These are phyloP conservation scores for Heliocidaris erythrogramma DNA, from an alignment of 35 echinoderm and acorn worm genomes.

Conservation along the genomic window DNA sequence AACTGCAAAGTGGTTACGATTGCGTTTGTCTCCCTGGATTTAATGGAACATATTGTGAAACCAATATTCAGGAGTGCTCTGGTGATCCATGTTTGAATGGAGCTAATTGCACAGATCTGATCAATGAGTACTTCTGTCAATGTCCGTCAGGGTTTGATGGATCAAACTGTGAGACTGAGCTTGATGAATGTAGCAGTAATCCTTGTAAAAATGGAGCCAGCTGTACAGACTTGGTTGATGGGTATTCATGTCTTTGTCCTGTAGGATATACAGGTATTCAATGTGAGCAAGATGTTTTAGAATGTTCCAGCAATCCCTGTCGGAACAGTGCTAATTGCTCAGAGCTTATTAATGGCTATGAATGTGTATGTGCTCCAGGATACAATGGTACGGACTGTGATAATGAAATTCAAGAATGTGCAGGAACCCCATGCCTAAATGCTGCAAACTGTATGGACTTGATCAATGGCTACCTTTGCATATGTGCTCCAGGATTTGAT, in stretches of 20 bases:
- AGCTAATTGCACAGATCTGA: slow-evolving; percentile 55
- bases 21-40: slow-evolving; percentile 55
- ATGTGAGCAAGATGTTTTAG: slow-evolving; percentile 45
- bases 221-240: slow-evolving; percentile 46
- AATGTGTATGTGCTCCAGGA: slow-evolving; percentile 36
- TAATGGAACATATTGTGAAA: slow-evolving; percentile 53
- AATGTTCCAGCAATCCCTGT: slow-evolving; percentile 63
- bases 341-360: slow-evolving; percentile 43
- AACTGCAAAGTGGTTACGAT: slow-evolving; percentile 19
- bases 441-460: slow-evolving; percentile 34
- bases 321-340: slow-evolving; percentile 35
- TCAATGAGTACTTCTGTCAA: slow-evolving; percentile 47
- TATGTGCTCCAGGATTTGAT: slow-evolving; percentile 23
- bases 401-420: not conserved
- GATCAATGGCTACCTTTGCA: not conserved
- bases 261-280: slow-evolving; percentile 24
- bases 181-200: slow-evolving; percentile 62
- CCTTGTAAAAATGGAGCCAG: slow-evolving; percentile 60
- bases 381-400: slow-evolving; percentile 48
- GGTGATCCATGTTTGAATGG: slow-evolving; percentile 70
- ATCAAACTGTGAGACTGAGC: slow-evolving; percentile 57
- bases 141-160: slow-evolving; percentile 60
- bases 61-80: slow-evolving; percentile 25
- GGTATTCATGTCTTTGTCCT: slow-evolving; percentile 51
- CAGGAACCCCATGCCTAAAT: slow-evolving; percentile 47